A percentile compares a stretch with the other conserved stretches of the same genome.
Conservation (phyloP, 2,797 vertebrate genomes). For the Intellagama lesueurii region DNA sequence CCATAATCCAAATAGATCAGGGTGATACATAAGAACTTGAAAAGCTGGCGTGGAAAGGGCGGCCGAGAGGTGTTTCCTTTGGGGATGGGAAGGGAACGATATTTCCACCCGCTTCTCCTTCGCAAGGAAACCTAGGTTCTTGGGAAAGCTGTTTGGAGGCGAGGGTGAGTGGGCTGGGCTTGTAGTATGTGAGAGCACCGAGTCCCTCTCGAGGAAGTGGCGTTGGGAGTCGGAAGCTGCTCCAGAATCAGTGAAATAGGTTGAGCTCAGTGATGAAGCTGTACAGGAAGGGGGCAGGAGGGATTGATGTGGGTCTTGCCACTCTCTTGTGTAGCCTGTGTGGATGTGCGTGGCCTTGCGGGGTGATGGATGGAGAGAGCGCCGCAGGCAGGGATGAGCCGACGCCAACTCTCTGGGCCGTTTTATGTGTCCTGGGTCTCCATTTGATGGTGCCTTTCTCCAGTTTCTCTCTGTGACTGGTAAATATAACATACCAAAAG, state of each 20-base stretch:
- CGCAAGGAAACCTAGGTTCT: too few relatives aligned
- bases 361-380: not conserved
- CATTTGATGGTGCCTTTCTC: conserved; percentile 35
- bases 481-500: conserved; percentile 49
- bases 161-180: too few relatives aligned
- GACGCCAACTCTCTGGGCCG: too few relatives aligned
- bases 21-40: too few relatives aligned
- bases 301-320: not conserved
- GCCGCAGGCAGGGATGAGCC: not conserved
- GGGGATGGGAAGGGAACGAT: too few relatives aligned
- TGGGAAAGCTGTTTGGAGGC: too few relatives aligned
- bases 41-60: too few relatives aligned
- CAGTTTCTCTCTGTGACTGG: conserved; percentile 53
- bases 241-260: not conserved
- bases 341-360: not conserved
- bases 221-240: not conserved
- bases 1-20: too few relatives aligned
- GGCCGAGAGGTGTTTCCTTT: too few relatives aligned
- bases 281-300: not conserved
- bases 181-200: too few relatives aligned
- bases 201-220: not conserved
- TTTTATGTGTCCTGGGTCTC: not conserved
- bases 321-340: conserved; percentile 5
- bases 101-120: too few relatives aligned
- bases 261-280: not conserved